Conservation (phyloP, 2,113 vertebrate species). For the Oreochromis tanganicae region DNA sequence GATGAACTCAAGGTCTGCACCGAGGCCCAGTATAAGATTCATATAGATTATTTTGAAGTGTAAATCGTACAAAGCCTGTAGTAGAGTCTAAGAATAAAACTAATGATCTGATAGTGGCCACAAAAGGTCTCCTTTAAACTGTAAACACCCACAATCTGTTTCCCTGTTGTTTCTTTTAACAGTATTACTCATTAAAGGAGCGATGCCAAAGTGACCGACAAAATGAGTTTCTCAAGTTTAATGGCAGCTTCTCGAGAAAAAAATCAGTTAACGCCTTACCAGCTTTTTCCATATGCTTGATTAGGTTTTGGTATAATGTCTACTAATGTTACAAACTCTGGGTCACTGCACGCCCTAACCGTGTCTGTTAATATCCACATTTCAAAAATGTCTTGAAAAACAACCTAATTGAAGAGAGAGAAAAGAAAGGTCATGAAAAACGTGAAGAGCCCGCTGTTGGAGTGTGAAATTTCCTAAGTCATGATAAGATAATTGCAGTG, state of each 20-base stretch:
- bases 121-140: background rate
- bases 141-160: background rate
- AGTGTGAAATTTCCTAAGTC: background rate
- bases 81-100: background rate
- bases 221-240: background rate
- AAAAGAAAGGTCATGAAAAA: background rate
- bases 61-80: background rate
- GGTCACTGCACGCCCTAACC: background rate
- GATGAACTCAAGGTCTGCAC: background rate
- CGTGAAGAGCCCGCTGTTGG: background rate
- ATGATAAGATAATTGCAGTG: background rate
- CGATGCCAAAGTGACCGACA: background rate
- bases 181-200: background rate
- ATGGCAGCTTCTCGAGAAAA: background rate
- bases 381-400: background rate
- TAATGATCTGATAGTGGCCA: background rate
- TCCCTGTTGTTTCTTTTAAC: background rate
- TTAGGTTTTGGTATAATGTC: background rate
- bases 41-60: background rate
- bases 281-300: background rate
- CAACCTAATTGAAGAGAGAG: background rate
- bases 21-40: background rate
- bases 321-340: background rate
- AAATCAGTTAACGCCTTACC: background rate
- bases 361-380: background rate